Evolutionary conservation across 2,888 invertebrate species (phyloP), one percentile per base, ranked within the genome.

Genomic region (Chelonus formosanus): DNA sequence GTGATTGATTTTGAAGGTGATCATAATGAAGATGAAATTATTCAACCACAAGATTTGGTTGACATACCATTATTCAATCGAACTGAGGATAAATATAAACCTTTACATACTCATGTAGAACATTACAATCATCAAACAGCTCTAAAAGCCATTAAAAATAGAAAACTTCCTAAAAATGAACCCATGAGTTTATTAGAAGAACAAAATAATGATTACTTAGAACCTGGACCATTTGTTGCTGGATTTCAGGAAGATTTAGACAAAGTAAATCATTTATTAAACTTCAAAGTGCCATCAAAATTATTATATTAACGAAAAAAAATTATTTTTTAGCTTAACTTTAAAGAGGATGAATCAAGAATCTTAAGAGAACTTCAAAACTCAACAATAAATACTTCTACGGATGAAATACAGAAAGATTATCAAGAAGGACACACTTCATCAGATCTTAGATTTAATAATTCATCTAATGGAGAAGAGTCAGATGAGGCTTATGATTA

Each of bases 1-100:
- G 75, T 84, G 10, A 81, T 76, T 34, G 81, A 75, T 6, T 65
- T 71, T 3, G 58, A 74, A 20, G 20, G 20, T 35, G 81, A 80
- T 10, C 81, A 83, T 36, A 76, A 69, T 34, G 85, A 86, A 70
- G 84, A 85, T 68, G 85, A 85, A 76, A 83, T 85, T 78, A 83
- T 85, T 68, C 74, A 79, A 56, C 70, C 74, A 5, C 64, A 67
- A 3, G 80, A 84, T 63, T 71, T 84, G 35, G 63, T 67, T 36
- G 67, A 69, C 31, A 55, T 74, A 3, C 68, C 65, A 50, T 69
- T 70, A 32, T 57, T 82, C 20, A 63, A 48, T 6, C 68, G 74
- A 32, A 78, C 82, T 47, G 73, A 79, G n/a, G 70, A 70, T 20
- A 81, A 78, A 73, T 85, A 80, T 66, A 73, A 73, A 63, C 76